phyloP scores from a whole-genome alignment of 2,113 vertebrate genomes.

The Bubo bubo region DNA sequence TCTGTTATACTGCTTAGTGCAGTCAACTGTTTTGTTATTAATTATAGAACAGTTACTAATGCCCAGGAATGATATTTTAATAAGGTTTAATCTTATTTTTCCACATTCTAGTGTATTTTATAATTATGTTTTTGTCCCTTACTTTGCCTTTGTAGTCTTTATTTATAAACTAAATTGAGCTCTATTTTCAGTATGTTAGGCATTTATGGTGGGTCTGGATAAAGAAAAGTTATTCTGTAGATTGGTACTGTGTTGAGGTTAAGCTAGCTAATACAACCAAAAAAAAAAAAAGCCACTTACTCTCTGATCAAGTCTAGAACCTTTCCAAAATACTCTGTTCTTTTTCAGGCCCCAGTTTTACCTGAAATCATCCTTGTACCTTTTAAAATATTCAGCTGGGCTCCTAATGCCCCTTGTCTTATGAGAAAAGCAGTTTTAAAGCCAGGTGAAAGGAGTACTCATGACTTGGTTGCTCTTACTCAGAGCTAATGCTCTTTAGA shows the following conservation, averaged over 20 bases:
- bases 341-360: not conserved
- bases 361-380: not conserved
- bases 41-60: conserved; percentile 65
- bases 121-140: conserved; percentile 35
- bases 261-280: not conserved
- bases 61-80: conserved; percentile 64
- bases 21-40: conserved; percentile 71
- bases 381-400: not conserved
- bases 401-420: not conserved
- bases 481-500: not conserved
- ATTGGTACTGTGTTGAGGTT: not conserved
- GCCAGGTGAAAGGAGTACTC: not conserved
- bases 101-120: conserved; percentile 40
- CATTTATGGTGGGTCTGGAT: not conserved
- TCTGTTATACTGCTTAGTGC: conserved; percentile 54
- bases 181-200: not conserved
- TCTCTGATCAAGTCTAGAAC: not conserved
- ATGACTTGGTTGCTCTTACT: not conserved
- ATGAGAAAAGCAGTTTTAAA: not conserved
- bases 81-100: conserved; percentile 61
- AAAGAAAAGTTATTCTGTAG: not conserved
- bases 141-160: conserved; percentile 35
- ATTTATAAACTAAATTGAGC: not conserved
- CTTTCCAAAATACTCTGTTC: not conserved
- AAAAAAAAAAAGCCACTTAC: not conserved